Percentiles rank a stretch among this genome's conserved stretches.
Evolutionary conservation across 2,888 invertebrate species (phyloP).

Genomic region (Ypsolopha scabrella): DNA sequence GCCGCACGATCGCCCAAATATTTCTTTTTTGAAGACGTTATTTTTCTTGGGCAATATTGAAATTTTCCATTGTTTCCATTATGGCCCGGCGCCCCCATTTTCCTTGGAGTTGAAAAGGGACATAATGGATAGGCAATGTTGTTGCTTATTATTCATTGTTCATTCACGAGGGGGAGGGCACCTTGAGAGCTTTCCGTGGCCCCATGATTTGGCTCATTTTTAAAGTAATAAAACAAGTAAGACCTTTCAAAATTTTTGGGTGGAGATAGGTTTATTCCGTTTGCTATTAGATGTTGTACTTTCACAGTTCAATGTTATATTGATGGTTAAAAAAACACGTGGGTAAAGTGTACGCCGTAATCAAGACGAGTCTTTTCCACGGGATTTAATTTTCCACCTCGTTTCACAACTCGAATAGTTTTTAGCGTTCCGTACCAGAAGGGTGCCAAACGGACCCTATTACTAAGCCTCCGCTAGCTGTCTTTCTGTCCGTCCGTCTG

Average conservation of each 20-base stretch:
- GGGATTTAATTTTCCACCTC: too few species aligned
- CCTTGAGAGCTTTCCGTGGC: conserved; percentile 26
- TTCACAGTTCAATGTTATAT: too few species aligned
- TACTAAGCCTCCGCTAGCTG: too few species aligned
- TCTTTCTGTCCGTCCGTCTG: too few species aligned
- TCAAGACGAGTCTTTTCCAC: too few species aligned
- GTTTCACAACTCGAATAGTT: too few species aligned
- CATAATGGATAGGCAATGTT: conserved; percentile 58
- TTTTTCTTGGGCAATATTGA: conserved; percentile 51
- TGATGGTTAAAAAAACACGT: too few species aligned
- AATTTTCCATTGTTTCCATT: conserved; percentile 56
- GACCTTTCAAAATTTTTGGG: conserved; percentile 20
- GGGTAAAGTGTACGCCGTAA: too few species aligned
- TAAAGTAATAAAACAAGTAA: conserved; percentile 58
- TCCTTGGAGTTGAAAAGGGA: conserved; percentile 52
- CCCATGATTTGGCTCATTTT: conserved; percentile 59
- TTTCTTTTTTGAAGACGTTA: conserved; percentile 14
- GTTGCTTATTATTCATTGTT: conserved; percentile 64
- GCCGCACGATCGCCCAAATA: too few species aligned
- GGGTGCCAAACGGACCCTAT: too few species aligned
- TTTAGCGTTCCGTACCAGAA: too few species aligned
- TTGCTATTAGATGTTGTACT: not conserved
- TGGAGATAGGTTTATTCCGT: not conserved
- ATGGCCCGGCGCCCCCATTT: conserved; percentile 40
- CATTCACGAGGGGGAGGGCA: conserved; percentile 20